These are phyloP conservation scores for Meloidogyne floridensis DNA, from an alignment of 1,140 invertebrate genomes.

Conservation along the genomic window DNA sequence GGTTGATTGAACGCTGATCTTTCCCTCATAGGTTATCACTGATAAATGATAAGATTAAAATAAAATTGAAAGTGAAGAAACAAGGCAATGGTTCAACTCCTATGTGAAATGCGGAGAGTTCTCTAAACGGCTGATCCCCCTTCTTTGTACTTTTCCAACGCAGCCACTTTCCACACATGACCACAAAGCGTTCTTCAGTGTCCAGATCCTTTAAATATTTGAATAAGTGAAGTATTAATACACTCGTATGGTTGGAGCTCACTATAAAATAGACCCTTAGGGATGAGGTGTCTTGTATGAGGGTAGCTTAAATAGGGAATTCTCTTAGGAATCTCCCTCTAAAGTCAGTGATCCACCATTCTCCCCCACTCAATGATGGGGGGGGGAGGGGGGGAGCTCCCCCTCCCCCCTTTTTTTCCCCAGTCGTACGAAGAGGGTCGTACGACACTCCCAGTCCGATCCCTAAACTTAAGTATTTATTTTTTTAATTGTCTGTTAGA, in stretches of 20 bases:
- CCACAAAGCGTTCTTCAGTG: slow-evolving; percentile 51
- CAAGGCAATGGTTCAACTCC: slow-evolving; percentile 51
- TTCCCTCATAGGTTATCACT: slow-evolving; percentile 58
- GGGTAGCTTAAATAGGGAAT: no score
- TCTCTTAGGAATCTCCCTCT: no score
- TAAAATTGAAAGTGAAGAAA: neutral
- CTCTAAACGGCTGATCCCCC: slow-evolving; percentile 50
- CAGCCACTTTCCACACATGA: slow-evolving; percentile 51
- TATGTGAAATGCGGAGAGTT: slow-evolving; percentile 48
- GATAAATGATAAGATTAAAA: slow-evolving; percentile 26
- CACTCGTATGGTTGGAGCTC: no score
- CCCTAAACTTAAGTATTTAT: no score
- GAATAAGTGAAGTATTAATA: neutral
- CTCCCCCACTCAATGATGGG: no score
- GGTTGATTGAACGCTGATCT: slow-evolving; percentile 34
- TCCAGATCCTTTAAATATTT: slow-evolving; percentile 42
- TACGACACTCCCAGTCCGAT: no score
- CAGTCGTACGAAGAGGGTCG: no score
- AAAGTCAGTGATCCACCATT: no score
- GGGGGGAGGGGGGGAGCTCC: no score
- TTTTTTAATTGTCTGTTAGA: neutral
- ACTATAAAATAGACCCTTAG: no score
- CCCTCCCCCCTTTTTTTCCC: no score
- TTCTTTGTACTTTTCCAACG: slow-evolving; percentile 48
- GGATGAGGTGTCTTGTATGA: no score